Evolutionary conservation across 2,113 vertebrate genomes (phyloP).

Genomic region (Maccullochella peelii): DNA sequence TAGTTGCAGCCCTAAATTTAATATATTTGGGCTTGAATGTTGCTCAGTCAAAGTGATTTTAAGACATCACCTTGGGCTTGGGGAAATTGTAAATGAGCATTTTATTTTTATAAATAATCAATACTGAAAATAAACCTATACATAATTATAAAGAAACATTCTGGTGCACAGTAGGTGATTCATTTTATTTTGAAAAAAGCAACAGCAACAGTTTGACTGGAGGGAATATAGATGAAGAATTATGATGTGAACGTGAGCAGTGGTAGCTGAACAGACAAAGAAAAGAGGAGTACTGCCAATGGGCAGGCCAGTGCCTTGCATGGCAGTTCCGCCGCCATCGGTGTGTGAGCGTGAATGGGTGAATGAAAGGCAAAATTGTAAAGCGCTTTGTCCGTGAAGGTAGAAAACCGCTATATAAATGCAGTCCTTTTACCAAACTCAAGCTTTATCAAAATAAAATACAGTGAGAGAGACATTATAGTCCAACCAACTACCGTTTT

Average conservation of each 20-base stretch:
- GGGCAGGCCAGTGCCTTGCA: too few relatives aligned
- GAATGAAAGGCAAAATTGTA: too few relatives aligned
- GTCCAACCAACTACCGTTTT: too few relatives aligned
- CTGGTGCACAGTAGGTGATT: not conserved
- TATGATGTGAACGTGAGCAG: slow-evolving; percentile 1
- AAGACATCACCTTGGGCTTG: not conserved
- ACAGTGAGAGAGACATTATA: not conserved
- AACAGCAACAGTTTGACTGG: not conserved
- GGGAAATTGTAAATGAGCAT: not conserved
- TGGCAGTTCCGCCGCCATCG: too few relatives aligned
- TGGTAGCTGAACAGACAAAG: slow-evolving; percentile 16
- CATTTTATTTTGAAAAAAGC: not conserved
- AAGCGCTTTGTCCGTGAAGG: too few relatives aligned
- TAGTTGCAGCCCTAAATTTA: not conserved
- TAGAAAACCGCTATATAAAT: too few relatives aligned
- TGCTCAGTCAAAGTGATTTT: not conserved
- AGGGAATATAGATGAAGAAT: slow-evolving; percentile 16
- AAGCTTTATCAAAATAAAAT: not conserved
- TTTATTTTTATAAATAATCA: too few relatives aligned
- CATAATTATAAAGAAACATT: not conserved
- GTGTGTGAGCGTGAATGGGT: too few relatives aligned
- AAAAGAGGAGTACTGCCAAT: not conserved
- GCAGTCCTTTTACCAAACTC: not conserved
- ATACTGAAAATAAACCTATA: not conserved
- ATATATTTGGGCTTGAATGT: too few relatives aligned